Evolutionary conservation across 2,797 vertebrate genomes (phyloP).

Genomic region (Rhynchotus rufescens): DNA sequence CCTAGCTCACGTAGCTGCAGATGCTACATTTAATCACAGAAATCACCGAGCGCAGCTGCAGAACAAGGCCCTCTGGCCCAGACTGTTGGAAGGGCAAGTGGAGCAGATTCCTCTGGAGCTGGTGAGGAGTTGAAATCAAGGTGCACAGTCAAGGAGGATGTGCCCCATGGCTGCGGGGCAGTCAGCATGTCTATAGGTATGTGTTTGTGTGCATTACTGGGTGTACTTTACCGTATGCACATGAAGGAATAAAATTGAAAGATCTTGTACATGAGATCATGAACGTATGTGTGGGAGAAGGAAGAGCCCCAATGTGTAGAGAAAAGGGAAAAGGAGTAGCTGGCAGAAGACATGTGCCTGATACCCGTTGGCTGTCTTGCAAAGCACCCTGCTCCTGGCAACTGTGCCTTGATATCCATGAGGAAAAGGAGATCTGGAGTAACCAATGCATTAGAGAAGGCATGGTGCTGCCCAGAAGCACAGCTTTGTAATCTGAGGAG

Average conservation of each 20-base stretch:
- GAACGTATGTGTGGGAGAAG: not conserved
- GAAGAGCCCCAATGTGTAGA: not conserved
- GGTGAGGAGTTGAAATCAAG: not conserved
- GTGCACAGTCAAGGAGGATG: not conserved
- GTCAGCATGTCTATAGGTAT: not conserved
- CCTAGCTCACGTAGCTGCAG: slow-evolving; percentile 49
- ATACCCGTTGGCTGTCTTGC: not conserved
- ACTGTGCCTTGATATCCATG: not conserved
- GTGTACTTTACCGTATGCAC: not conserved
- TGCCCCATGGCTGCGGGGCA: not conserved
- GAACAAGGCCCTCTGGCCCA: slow-evolving; percentile 36
- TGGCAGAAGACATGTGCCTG: not conserved
- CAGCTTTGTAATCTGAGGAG: not conserved
- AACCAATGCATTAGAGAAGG: not conserved
- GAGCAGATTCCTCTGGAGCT: not conserved
- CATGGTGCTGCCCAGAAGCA: not conserved
- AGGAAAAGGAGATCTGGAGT: not conserved
- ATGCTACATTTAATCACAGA: slow-evolving; percentile 60
- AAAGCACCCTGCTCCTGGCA: not conserved
- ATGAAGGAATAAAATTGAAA: not conserved
- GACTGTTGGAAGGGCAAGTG: not conserved
- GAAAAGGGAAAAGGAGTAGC: not conserved
- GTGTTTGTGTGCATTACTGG: not conserved
- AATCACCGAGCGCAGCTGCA: not conserved
- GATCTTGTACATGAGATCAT: not conserved